Base-by-base conservation (phyloP, 1,140 invertebrate genomes). In the Rhynchophorus ferrugineus region DNA sequence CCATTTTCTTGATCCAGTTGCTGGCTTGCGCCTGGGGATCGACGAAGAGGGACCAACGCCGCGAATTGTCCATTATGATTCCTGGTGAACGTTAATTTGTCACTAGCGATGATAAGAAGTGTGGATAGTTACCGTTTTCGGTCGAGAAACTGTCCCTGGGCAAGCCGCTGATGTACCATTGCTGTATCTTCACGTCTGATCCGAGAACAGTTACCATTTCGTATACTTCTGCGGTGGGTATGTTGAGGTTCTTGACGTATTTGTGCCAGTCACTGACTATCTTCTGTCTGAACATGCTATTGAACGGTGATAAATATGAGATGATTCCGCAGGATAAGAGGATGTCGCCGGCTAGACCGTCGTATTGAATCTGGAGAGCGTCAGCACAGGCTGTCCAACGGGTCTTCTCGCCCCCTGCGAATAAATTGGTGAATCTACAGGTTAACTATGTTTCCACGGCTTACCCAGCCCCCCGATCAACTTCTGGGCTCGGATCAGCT, bases 1-100 rank as follows among this genome's bases (percentile, higher is more conserved):
- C 90, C 85, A 93, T 87, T 58, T 82, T 89, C 69, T 90, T 89
- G 6, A 96, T 83, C 91, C 91, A 96, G 66, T 89, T 88, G 67
- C 90, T 92, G 2, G 91, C 92, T 70, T 95, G 92, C 19, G 82
- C 82, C 73, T 70, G 66, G 1, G 92, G 91, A 77, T 95, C 92
- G 53, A 95, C 85, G 61, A 95, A 82, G 36, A 96, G 71, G 11
- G 90, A 91, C 81, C 88, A 95, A 60, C 88, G 73, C 65, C 80
- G 80, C 0, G 84, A 84, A 54, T 75, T 84, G 57, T 83, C 76
- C 71, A 89, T 85, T 57, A 95, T 94, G 14, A 59, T 59, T 9
- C 42, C 49, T 50, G n/a, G n/a, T n/a, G n/a, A n/a, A n/a, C n/a
- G n/a, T n/a, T n/a, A n/a, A n/a, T n/a, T n/a, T n/a, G n/a, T n/a